Evolutionary conservation across 2,888 invertebrate species (phyloP), one percentile per base, ranked within the genome.

Genomic region (Chrysina gloriosa): DNA sequence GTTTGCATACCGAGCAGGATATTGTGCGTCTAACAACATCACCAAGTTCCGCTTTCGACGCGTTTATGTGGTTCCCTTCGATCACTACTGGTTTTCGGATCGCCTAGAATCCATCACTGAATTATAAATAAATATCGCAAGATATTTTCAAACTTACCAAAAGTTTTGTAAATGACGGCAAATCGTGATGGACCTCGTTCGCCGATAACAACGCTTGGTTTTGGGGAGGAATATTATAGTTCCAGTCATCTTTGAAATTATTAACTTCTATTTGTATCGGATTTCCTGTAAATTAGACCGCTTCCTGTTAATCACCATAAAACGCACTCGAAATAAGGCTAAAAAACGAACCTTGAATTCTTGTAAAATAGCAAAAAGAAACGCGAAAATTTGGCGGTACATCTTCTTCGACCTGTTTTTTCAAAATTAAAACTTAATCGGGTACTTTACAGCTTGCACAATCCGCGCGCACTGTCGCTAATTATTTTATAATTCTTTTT

Each of bases 181-280:
- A 54, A 25, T 65, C 45, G 47, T 75, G 75, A 11, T 65, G 45
- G 42, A 56, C 70, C 21, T 9, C 63, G n/a, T 31, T 45, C 3
- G 23, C 14, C 19, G 56, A 69, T 29, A 76, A 52, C 16, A 77
- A 9, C 9, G 76, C 73, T 36, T 68, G 36, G 52, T 69, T 39
- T 29, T 71, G 71, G 1, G 75, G 74, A 7, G 58, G 21, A 23
- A 72, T 66, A 54, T 72, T 65, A 42, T 70, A 76, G 29, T 76
- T 69, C 77, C 77, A 77, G n/a, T 73, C 67, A 68, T 77, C 75
- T 31, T 72, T 68, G 48, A 76, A 77, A 61, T 45, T 45, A 50
- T n/a, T n/a, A n/a, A n/a, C n/a, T n/a, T 65, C 42, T 27, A 58
- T 42, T 3, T 45, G 25, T 7, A 54, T 16, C 2, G 68, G 65